Evolutionary conservation across 2,797 vertebrate species (phyloP).

Genomic region (Pempheris klunzingeri): DNA sequence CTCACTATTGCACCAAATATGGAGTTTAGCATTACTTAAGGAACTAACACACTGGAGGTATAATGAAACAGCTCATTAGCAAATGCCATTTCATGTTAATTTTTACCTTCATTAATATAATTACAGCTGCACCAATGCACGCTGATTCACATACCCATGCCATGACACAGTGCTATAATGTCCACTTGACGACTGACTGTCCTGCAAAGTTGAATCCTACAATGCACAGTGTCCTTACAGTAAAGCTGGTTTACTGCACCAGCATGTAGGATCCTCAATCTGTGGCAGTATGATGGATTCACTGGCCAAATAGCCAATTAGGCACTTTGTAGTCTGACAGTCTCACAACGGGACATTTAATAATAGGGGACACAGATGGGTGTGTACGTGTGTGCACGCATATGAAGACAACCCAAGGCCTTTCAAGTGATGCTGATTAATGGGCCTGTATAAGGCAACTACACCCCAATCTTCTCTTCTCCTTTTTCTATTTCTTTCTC

Average conservation of each 20-base stretch:
- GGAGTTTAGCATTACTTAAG: not conserved
- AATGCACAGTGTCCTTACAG: constrained; percentile 45
- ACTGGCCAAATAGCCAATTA: constrained; percentile 83
- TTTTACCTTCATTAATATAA: not conserved
- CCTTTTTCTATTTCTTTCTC: constrained; percentile 49
- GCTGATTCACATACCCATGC: not conserved
- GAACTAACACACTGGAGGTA: not conserved
- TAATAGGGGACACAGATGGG: constrained; percentile 69
- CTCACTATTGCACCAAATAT: not conserved
- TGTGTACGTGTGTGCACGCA: constrained; percentile 40
- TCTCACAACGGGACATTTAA: constrained; percentile 78
- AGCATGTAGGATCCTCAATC: constrained; percentile 67
- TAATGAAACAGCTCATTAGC: not conserved
- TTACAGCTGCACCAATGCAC: not conserved
- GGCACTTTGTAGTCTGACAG: constrained; percentile 82
- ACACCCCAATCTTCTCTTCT: constrained; percentile 67
- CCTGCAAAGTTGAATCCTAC: constrained; percentile 28
- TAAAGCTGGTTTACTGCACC: constrained; percentile 60
- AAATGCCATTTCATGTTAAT: not conserved
- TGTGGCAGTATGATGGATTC: constrained; percentile 82
- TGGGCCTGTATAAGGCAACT: constrained; percentile 64
- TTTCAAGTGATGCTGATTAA: constrained; percentile 81
- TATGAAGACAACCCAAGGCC: constrained; percentile 78
- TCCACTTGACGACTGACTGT: constrained; percentile 17
- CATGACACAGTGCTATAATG: not conserved